Evolutionary conservation across 2,888 invertebrate species (phyloP), one percentile per base, ranked within the genome.

Genomic region (Sinohyriopsis cumingii): DNA sequence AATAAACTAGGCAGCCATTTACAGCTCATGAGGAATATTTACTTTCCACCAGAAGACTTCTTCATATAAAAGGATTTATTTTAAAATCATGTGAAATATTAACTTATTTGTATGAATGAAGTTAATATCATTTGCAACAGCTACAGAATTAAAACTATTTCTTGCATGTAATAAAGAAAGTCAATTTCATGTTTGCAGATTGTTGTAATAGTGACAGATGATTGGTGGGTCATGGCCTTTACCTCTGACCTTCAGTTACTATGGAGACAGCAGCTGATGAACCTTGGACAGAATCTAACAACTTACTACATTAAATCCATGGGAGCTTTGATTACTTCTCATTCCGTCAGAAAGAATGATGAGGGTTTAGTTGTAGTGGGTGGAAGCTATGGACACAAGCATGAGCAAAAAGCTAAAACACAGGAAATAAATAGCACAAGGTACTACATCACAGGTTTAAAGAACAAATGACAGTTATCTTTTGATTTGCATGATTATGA

Each of bases 201-300:
- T 7, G 85, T 88, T 45, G 84, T 87, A 2, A 84, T 88, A 59
- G 86, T 84, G n/a, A 85, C 85, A 24, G 78, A 84, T 71, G 83
- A 86, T 71, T 88, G 88, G 87, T 81, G 82, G 70, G 85, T 88
- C 25, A 75, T 87, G 67, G 88, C 87, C 71, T 88, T 82, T 70
- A 79, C 81, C 60, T 80, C 83, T 56, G 77, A 81, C 25, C 79
- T 88, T 20, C 73, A 76, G 20, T 75, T 87, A 19, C 75, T 86
- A n/a, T 88, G 88, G 88, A 76, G 79, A 63, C 80, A 79, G 28
- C 77, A 78, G 53, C 63, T 87, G 56, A 66, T 85, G 75, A 79
- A 80, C 45, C 72, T 81, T n/a, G 75, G 78, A 22, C 75, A 82
- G 18, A 70, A 81, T n/a, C 69, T 77, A n/a, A 78, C 79, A 5